phyloP scores from a whole-genome alignment of 2,113 vertebrate genomes.

The Callaeas wilsoni region DNA sequence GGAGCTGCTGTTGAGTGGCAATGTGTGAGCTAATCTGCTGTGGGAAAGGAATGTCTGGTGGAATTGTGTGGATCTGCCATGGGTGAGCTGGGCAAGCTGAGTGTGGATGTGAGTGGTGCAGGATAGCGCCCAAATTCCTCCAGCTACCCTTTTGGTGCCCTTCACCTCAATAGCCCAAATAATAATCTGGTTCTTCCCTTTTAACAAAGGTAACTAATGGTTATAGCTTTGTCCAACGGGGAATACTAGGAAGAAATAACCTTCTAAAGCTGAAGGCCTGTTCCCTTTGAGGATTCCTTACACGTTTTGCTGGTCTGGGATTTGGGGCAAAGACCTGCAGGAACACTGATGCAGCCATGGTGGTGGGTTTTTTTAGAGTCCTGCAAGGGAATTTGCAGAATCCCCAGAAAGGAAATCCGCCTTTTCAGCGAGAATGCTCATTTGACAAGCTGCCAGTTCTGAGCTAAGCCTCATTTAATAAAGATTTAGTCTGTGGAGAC shows the following conservation, averaged over 20 bases:
- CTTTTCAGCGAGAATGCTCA: slow-evolving; percentile 56
- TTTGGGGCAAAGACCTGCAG: background rate
- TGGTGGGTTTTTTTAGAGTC: background rate
- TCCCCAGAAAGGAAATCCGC: slow-evolving; percentile 52
- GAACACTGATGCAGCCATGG: background rate
- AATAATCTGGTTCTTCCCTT: background rate
- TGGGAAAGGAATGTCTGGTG: background rate
- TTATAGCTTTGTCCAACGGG: background rate
- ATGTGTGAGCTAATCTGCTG: background rate
- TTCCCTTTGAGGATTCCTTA: background rate
- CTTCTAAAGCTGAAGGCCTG: background rate
- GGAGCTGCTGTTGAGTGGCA: background rate
- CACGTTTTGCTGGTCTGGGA: background rate
- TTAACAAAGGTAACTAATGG: background rate
- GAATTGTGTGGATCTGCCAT: background rate
- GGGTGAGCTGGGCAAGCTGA: background rate
- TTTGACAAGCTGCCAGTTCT: slow-evolving; percentile 69
- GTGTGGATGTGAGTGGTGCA: rapidly evolving
- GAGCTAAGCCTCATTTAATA: slow-evolving; percentile 70
- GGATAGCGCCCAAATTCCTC: background rate
- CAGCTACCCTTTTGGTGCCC: background rate
- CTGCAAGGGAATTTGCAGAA: slow-evolving; percentile 49
- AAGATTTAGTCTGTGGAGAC: slow-evolving; percentile 64
- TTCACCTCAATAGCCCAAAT: background rate
- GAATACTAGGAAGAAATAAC: background rate